Evolutionary conservation across 2,888 invertebrate genomes (phyloP), one percentile per base, ranked within the genome.

Genomic region (Scaptomyza tumidula): DNA sequence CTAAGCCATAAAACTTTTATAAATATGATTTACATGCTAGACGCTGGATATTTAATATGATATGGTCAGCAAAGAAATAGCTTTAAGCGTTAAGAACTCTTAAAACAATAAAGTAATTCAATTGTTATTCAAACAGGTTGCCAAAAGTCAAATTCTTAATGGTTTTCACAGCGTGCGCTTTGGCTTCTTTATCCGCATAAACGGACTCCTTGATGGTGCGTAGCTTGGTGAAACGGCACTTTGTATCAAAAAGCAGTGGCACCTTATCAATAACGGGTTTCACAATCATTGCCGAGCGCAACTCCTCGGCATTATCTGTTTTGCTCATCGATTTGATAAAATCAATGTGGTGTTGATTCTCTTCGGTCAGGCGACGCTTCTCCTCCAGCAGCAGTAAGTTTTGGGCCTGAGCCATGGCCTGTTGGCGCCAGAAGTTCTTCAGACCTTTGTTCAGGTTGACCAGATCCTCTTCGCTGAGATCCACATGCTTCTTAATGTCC

Each of bases 391-490:
- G 57, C 10, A 90, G 41, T 3, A 90, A 27, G 37, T 89, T 90
- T 35, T 91, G 90, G 2, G 85, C 76, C 35, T 88, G 80, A 0
- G 88, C 90, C 57, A 89, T 67, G 6, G 90, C 86, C 56, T 89
- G 90, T 5, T 91, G 90, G 3, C 80, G 85, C 92, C 91, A 92
- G 50, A 91, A 91, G 43, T 89, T 82, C 9, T 68, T 76, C 61
- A 91, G 75, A 1, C 81, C 52, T 2, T 73, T 64, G n/a, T 84
- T 85, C 31, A 90, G 67, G 10, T 65, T 70, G 6, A 80, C 44
- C 1, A 91, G 61, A 4, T 91, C 86, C 33, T 69, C 80, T 54
- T 91, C 91, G 1, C 78, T 71, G 11, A 90, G 55, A 53, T 90
- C 91, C 3, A 91, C 71, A 44, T 88, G 86, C 7, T 84, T 60